These are phyloP conservation scores for Neoascia interrupta DNA, from an alignment of 2,888 invertebrate species.

Conservation along the genomic window DNA sequence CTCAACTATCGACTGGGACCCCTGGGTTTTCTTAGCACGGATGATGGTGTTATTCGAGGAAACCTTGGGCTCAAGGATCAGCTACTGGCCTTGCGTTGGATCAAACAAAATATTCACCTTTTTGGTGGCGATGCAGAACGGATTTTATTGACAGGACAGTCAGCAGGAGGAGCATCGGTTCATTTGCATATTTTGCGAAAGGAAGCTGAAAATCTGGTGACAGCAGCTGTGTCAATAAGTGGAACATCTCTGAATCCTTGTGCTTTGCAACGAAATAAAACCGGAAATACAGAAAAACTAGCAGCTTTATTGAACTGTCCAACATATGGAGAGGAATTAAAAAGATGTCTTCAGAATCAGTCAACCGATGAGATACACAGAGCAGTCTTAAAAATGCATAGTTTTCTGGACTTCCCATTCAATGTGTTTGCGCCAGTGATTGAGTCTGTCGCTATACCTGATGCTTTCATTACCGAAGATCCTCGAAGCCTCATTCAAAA, in stretches of 20 bases:
- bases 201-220: constrained; percentile 79
- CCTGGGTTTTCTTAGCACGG: constrained; percentile 86
- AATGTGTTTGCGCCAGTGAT: constrained; percentile 86
- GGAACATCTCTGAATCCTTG: constrained; percentile 84
- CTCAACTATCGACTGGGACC: constrained; percentile 86
- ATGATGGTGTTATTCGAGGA: constrained; percentile 84
- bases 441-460: constrained; percentile 80
- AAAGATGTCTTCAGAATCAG: constrained; percentile 83
- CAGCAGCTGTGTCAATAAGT: constrained; percentile 82
- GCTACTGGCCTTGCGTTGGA: constrained; percentile 84
- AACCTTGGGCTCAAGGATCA: constrained; percentile 88
- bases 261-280: constrained; percentile 81
- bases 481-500: constrained; percentile 83
- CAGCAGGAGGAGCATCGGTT: constrained; percentile 88
- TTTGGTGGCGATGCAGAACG: constrained; percentile 87
- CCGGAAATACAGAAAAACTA: constrained; percentile 82
- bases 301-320: constrained; percentile 84
- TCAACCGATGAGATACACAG: constrained; percentile 83
- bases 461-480: constrained; percentile 84
- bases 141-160: constrained; percentile 85
- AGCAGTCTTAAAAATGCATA: constrained; percentile 74
- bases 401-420: constrained; percentile 82
- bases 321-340: constrained; percentile 81
- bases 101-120: constrained; percentile 83
- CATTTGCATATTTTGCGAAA: constrained; percentile 86